Base-by-base conservation (phyloP, 1,140 invertebrate genomes). In the Parasteatoda tepidariorum region DNA sequence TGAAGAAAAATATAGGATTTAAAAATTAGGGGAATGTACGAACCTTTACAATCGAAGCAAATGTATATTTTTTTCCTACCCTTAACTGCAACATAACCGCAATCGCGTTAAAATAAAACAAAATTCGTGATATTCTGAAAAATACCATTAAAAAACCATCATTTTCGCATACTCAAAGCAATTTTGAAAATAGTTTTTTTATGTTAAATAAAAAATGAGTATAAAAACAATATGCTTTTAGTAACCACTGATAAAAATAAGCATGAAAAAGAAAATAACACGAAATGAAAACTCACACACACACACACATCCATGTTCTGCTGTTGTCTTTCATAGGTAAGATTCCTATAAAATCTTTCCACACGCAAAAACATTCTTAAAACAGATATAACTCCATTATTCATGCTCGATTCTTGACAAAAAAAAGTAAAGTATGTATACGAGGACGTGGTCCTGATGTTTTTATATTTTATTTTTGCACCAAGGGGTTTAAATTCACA, bases 371-470 rank as follows among this genome's bases (percentile, higher is more conserved):
- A 38, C 33, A 74, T 74, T 74, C 31, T 74, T 71, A 71, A n/a
- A 57, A 71, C 68, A 71, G 48, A 71, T 55, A 71, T 71, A 71
- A 71, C 68, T 71, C 68, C 68, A 71, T 71, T 71, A 71, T 71
- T 71, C 68, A 71, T 71, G 68, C 33, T 18, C 34, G 5, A 66
- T 28, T 15, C 34, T 22, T 31, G 62, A 66, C 15, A 22, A 26
- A 59, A 59, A 59, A n/a, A 33, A 31, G 11, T 2, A 31, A 18
- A 18, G 22, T n/a, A n/a, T n/a, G n/a, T n/a, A n/a, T n/a, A n/a
- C n/a, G n/a, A 64, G 22, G n/a, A 33, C 31, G 34, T 66, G 62
- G 62, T 31, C 22, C 68, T 30, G 28, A 30, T 28, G 30, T 54
- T 30, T 28, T 41, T 28, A 55, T 71, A 30, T 71, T 26, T 68